Base-by-base conservation (phyloP, 2,797 vertebrate species). In the Threskiornis aethiopicus region DNA sequence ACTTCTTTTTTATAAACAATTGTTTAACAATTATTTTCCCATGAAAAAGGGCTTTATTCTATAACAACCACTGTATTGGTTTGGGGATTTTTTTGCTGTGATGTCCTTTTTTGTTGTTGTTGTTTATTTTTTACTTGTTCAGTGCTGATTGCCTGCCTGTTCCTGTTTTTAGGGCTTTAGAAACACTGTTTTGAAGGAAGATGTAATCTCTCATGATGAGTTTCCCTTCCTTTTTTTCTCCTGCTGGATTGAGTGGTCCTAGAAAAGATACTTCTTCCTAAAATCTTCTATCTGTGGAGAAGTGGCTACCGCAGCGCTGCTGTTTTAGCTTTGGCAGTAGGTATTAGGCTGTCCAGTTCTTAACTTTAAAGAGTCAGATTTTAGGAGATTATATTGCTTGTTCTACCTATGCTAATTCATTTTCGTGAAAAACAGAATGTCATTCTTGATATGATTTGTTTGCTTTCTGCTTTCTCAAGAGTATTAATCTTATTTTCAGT, bases 381-480 rank as follows among this genome's bases (percentile, higher is more conserved):
- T 89, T 31, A 80, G 33, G 28, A 84, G 41, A 71, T 2, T 1
- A 14, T 61, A 39, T 19, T 49, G 42, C 46, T 84, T 82, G 16
- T 77, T 93, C 41, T 80, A 3, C 5, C 29, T 67, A 25, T n/a
- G 72, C 11, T 73, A 81, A 77, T 89, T 75, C 8, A 65, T 59
- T 67, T 22, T 44, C 19, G 55, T 93, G 58, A 87, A 91, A 94
- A 95, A 29, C 11, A 70, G 35, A 70, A 52, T 87, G 22, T 82
- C 29, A 55, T 37, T 54, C 62, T 89, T 82, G 35, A 13, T 80
- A 42, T 25, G 28, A 9, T 83, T 92, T 80, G 11, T 92, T 92
- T 94, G 10, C 59, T 70, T 95, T 93, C 73, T 72, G 26, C n/a
- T 84, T 92, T 94, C 90, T 92, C 77, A 73, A 33, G 81, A 37